Base-by-base conservation (phyloP, 2,888 invertebrate species). In the Euspilapteryx auroguttella region DNA sequence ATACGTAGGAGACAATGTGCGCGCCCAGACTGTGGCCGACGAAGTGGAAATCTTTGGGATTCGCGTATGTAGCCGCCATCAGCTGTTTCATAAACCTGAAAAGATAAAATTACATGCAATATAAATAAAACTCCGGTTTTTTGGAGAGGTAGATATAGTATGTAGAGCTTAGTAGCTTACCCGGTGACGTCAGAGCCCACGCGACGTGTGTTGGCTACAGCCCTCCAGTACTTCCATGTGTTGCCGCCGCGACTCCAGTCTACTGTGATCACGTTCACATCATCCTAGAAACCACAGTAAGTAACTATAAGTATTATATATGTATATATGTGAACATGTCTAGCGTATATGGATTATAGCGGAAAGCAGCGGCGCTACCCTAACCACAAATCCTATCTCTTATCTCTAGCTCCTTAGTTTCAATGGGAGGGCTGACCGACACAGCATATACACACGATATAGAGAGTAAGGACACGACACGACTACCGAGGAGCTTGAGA, bases 241-340 rank as follows among this genome's bases (percentile, higher is more conserved):
- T 77, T 79, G 2, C 82, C 80, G 6, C 83, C 82, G 1, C 66
- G 62, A 25, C 81, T 79, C 85, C 85, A 85, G 40, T 84, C 83
- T 2, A 82, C 81, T 1, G 79, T 57, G 13, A 85, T 76, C 1
- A 84, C 76, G 37, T 85, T 85, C 1, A 80, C 75, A 37, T 84
- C 81, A 1, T 47, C 69, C 83, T 84, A 25, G n/a, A 28, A 24
- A 30, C 12, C 8, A 14, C 6, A 26, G 7, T 22, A 34, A 29
- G 21, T 9, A 8, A 7, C 28, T 11, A 28, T 13, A 12, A 15
- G n/a, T n/a, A n/a, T n/a, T n/a, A n/a, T n/a, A n/a, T n/a, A n/a
- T n/a, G n/a, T n/a, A n/a, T n/a, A n/a, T n/a, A n/a, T n/a, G n/a
- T n/a, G n/a, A n/a, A n/a, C n/a, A n/a, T n/a, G n/a, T n/a, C n/a